Base-by-base conservation (phyloP, 2,888 invertebrate genomes). In the Seira sanloemensis region DNA sequence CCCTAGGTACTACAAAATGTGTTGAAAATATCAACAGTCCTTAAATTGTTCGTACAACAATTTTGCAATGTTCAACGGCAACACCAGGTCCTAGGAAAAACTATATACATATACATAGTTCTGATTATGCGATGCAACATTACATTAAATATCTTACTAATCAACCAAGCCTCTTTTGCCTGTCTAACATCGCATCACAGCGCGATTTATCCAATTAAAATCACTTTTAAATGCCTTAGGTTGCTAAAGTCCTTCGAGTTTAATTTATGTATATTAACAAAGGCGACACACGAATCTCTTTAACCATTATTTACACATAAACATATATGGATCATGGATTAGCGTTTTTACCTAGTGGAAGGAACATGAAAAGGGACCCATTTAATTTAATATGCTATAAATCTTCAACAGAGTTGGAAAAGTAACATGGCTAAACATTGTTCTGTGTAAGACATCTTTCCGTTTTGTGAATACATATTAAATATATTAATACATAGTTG, bases 191-290 rank as follows among this genome's bases (percentile, higher is more conserved):
- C n/a, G n/a, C n/a, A n/a, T n/a, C n/a, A n/a, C n/a, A n/a, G n/a
- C n/a, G n/a, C n/a, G n/a, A 12, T 12, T 62, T 62, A 62, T 62
- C 62, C 62, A 62, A 62, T 62, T 62, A 62, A 62, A 62, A 62
- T 62, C 62, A 62, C 62, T 62, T 58, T 58, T 62, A 21, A 62
- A 62, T n/a, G 62, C 62, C 23, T 21, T 62, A 23, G n/a, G 62
- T 23, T 21, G 16, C 58, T 37, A 4, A 37, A 7, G 21, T 21
- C 62, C 62, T 62, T 62, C 62, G 23, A 2, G 2, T 21, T 62
- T 62, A 58, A 62, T 62, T 62, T 62, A 62, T 62, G 62, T 62
- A 23, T 62, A 62, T 62, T 62, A 62, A 21, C 16, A 62, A 62
- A 23, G n/a, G 21, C 21, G 62, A 62, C 62, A 21, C 21, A n/a